Evolutionary conservation across 2,113 vertebrate species (phyloP), one percentile per base, ranked within the genome.

Genomic region (Condylura cristata): DNA sequence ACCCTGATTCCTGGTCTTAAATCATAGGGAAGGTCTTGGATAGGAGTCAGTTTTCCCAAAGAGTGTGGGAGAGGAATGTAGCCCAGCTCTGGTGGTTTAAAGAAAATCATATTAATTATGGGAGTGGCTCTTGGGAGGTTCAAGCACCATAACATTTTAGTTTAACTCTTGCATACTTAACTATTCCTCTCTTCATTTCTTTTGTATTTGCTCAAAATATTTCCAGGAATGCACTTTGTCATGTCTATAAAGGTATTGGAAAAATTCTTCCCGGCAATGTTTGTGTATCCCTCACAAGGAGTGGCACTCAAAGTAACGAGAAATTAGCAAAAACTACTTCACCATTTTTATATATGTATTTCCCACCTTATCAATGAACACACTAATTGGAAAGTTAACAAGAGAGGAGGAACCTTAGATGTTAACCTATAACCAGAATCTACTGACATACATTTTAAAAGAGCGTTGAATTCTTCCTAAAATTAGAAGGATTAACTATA

Each of bases 51-150:
- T 93, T 84, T 93, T 95, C 61, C 30, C 65, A 91, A 46, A 34
- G 13, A 95, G 81, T 93, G 76, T 94, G 87, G 66, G 90, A 97
- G 95, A 91, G 84, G 70, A 89, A 81, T 10, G 66, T 87, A 28
- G 92, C 48, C 80, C 80, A 96, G 79, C 22, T 90, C 61, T 93
- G 30, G 93, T 95, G 91, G 97, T 97, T 96, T 96, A 66, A 87
- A 93, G 92, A 96, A 84, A 96, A 94, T 72, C 83, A 84, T 85
- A 87, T 93, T 96, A 91, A 94, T 71, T 75, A 91, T 68, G 86
- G 60, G 60, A n/a, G 46, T 46, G 79, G 61, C 66, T 84, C 71
- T 90, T 84, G 80, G 86, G 72, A 91, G n/a, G 37, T 60, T 94
- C 18, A 76, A 82, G 34, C 53, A 87, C 86, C 84, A 11, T 87